Percentiles rank a stretch among this genome's conserved stretches.
These are phyloP conservation scores for Trachelus stipa DNA, from an alignment of 2,888 invertebrate genomes.

Conservation along the genomic window DNA sequence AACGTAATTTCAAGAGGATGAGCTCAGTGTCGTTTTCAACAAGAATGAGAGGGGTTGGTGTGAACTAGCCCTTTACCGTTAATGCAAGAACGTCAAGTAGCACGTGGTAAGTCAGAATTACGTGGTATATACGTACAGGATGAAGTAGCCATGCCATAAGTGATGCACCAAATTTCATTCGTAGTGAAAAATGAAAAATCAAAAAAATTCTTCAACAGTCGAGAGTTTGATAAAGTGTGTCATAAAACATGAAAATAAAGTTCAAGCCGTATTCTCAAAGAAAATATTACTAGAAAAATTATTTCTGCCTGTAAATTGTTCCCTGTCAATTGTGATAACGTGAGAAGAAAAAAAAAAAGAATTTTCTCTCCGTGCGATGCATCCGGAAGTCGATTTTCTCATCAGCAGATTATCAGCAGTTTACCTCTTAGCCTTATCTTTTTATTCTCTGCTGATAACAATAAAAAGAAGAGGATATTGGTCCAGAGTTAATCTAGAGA, in stretches of 20 bases:
- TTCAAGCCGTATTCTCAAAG: not conserved
- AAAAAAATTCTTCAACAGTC: not conserved
- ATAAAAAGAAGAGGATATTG: not conserved
- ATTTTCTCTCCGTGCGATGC: not conserved
- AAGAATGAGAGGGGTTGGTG: conserved; percentile 6
- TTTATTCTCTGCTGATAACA: not conserved
- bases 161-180: not conserved
- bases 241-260: not conserved
- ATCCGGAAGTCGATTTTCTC: not conserved
- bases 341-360: not conserved
- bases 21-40: not conserved
- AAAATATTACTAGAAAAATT: too few relatives aligned
- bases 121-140: not conserved
- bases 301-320: too few relatives aligned
- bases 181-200: not conserved
- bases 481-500: not conserved
- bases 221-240: not conserved
- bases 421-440: not conserved
- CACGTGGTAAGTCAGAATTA: not conserved
- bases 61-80: conserved; percentile 19
- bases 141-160: not conserved
- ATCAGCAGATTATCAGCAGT: not conserved
- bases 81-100: conserved; percentile 12
- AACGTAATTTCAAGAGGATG: not conserved
- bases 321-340: not conserved